Evolutionary conservation across 2,113 vertebrate species (phyloP), one percentile per base, ranked within the genome.

Genomic region (Chloropsis hardwickii): DNA sequence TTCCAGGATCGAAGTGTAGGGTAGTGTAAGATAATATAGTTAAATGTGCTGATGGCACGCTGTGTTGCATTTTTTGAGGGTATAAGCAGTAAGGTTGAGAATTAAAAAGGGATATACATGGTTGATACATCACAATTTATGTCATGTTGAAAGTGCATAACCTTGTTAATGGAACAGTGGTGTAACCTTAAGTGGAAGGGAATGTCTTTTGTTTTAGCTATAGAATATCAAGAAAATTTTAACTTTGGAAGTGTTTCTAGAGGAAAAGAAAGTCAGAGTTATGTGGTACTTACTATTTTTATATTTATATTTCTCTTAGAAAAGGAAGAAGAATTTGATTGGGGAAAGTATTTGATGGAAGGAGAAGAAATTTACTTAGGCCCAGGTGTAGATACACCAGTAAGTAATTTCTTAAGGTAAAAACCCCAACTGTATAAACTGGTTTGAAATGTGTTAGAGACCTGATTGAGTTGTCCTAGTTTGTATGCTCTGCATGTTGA

Each of bases 261-360:
- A 90, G 9, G 58, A 84, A 58, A 45, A 90, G 7, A 17, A 91
- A 66, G 22, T 48, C 35, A 15, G 27, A 91, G 31, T 80, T 85
- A 56, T 10, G 12, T 62, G 28, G 45, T 66, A 35, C 13, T 86
- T 66, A 87, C 8, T 80, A 12, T 90, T 94, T 60, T 67, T 96
- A 28, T 92, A 13, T 95, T 76, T 96, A 15, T 78, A 29, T 28
- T 92, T 57, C 40, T 92, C 93, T 64, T 97, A 99, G 99, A 98
- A 96, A 98, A 98, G 89, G 97, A 98, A 94, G 99, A 99, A 96
- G 95, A 96, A 91, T 99, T 99, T 98, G 99, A 99, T 72, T 99
- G 99, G 99, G 98, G 96, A n/a, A 98, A 98, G 91, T 99, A 99
- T 96, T 95, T 99, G 91, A 98, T 98, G 98, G 99, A 99, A 97